Evolutionary conservation across 2,113 vertebrate genomes (phyloP).

Genomic region (Panthera uncia): DNA sequence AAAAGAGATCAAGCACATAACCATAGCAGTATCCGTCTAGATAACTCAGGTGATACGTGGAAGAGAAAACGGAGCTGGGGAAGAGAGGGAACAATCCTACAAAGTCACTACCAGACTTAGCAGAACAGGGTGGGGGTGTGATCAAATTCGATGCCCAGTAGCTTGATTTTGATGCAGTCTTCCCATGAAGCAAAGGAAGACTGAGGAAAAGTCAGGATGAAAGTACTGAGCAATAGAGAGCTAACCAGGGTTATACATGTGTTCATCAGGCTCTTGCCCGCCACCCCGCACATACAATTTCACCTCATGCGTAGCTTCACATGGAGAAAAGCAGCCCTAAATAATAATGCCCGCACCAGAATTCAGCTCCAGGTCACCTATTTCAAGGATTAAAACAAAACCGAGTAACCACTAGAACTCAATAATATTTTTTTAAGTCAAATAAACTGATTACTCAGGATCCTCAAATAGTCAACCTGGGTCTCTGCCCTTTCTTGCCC

Average conservation of each 20-base stretch:
- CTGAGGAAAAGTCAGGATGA: background rate
- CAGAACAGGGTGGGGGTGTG: background rate
- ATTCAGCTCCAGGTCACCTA: background rate
- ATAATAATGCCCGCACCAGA: background rate
- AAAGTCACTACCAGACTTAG: background rate
- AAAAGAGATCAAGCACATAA: background rate
- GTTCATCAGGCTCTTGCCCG: background rate
- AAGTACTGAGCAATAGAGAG: background rate
- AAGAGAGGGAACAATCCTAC: background rate
- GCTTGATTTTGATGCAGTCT: background rate
- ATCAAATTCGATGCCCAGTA: background rate
- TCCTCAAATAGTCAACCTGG: background rate
- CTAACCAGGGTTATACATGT: fast-evolving
- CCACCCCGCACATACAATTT: background rate
- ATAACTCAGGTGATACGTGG: background rate
- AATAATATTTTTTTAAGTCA: background rate
- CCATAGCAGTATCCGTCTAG: background rate
- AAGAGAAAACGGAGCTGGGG: background rate
- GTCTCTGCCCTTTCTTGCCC: background rate
- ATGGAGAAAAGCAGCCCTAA: background rate
- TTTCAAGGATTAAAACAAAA: background rate
- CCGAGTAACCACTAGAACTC: background rate
- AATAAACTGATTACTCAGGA: background rate
- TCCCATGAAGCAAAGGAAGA: background rate
- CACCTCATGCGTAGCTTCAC: background rate